Conservation (phyloP, 2,797 vertebrate genomes). For the Scolopax bukidnonensis region DNA sequence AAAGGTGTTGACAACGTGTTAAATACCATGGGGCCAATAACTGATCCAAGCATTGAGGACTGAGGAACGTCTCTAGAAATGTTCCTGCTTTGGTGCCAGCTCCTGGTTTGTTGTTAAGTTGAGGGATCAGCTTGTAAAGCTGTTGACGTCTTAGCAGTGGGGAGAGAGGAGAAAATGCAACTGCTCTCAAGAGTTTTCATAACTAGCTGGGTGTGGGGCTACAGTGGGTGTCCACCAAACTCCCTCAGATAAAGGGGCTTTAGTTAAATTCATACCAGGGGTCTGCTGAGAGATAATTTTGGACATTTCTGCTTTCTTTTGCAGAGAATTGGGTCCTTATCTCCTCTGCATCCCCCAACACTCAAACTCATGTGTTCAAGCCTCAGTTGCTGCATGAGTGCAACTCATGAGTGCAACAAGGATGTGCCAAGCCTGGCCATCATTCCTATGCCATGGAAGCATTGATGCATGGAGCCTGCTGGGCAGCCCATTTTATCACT, state of each 20-base stretch:
- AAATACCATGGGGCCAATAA: background rate
- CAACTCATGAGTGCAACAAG: too few species aligned
- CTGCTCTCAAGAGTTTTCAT: background rate
- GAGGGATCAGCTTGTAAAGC: background rate
- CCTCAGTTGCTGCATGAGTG: fast-evolving
- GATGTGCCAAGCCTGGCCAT: background rate
- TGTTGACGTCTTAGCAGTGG: background rate
- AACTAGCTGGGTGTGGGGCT: background rate
- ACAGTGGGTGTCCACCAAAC: background rate
- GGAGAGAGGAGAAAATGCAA: background rate
- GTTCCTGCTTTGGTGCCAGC: slow-evolving; percentile 22
- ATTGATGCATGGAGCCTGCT: background rate
- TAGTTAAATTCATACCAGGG: background rate
- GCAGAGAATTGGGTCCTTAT: background rate
- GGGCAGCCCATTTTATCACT: background rate
- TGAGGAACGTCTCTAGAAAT: background rate
- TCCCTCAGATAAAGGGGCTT: background rate
- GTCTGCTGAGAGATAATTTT: background rate
- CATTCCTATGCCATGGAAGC: background rate
- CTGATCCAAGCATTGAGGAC: background rate
- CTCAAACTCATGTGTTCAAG: background rate
- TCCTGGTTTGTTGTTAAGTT: slow-evolving; percentile 1
- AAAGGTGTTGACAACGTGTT: slow-evolving; percentile 41
- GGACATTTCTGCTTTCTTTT: background rate
- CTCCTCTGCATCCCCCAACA: background rate